Evolutionary conservation across 1,140 invertebrate genomes (phyloP).

Genomic region (Drosophila albomicans): DNA sequence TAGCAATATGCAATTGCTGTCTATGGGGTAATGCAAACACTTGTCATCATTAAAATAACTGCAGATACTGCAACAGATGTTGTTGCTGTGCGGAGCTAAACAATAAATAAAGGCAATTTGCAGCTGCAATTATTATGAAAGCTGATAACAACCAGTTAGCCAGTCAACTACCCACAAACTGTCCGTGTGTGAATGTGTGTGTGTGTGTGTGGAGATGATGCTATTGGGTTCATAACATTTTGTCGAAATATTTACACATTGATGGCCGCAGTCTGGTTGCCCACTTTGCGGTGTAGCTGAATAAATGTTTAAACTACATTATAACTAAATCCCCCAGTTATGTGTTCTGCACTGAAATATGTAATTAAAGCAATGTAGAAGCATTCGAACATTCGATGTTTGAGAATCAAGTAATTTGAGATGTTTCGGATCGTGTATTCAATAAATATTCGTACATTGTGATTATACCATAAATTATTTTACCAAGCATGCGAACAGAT

Average conservation of each 20-base stretch:
- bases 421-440: not conserved
- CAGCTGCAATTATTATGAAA: conserved; percentile 81
- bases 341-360: not conserved
- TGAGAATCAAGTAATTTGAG: not conserved
- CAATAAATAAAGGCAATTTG: conserved; percentile 82
- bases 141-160: conserved; percentile 63
- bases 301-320: conserved; percentile 4
- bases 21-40: conserved; percentile 69
- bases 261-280: conserved; percentile 34
- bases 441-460: not conserved
- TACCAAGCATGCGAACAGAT: not conserved
- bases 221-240: conserved; percentile 22
- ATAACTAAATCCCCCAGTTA: not conserved
- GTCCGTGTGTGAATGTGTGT: too few species aligned
- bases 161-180: not conserved
- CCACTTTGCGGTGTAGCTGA: conserved; percentile 24
- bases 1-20: conserved; percentile 29
- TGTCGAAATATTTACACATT: conserved; percentile 25
- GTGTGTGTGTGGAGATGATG: conserved; percentile 6
- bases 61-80: conserved; percentile 50
- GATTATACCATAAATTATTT: conserved; percentile 5
- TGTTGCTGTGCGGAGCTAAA: conserved; percentile 56
- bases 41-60: conserved; percentile 82
- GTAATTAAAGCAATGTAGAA: not conserved
- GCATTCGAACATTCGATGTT: too few species aligned